These are phyloP conservation scores for Anolis apletophallus DNA, from an alignment of 2,797 vertebrate genomes.

Conservation along the genomic window DNA sequence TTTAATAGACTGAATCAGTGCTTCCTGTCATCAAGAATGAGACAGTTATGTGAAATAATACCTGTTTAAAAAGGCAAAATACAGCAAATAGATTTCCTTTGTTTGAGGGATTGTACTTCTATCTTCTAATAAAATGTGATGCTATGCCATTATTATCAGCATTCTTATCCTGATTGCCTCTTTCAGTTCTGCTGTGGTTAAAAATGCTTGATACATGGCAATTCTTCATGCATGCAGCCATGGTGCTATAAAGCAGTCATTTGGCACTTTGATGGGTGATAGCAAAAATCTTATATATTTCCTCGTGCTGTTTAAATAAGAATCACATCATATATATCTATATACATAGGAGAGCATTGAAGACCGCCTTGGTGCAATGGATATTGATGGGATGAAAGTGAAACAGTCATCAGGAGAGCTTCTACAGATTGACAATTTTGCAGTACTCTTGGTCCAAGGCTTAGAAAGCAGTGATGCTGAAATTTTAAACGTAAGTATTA, in stretches of 20 bases:
- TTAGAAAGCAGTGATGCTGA: slow-evolving; percentile 91
- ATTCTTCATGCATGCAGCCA: background rate
- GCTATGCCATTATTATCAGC: background rate
- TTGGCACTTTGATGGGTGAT: too few relatives aligned
- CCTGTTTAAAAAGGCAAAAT: background rate
- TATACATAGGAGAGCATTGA: slow-evolving; percentile 88
- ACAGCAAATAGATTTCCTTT: background rate
- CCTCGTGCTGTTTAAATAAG: background rate
- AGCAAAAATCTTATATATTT: background rate
- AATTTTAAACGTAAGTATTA: slow-evolving; percentile 91
- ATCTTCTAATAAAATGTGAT: background rate
- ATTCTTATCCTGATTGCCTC: background rate
- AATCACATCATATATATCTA: background rate
- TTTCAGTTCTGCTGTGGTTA: background rate
- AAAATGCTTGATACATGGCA: background rate
- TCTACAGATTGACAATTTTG: slow-evolving; percentile 90
- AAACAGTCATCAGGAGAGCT: slow-evolving; percentile 75
- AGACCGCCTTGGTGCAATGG: slow-evolving; percentile 89
- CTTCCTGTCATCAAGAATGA: background rate
- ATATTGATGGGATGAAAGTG: slow-evolving; percentile 83
- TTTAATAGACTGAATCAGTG: background rate
- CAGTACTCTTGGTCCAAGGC: slow-evolving; percentile 92
- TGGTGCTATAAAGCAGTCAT: background rate
- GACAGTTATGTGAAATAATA: background rate
- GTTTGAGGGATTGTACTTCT: background rate